Conservation (phyloP, 2,113 vertebrate genomes). For the Neofelis nebulosa region DNA sequence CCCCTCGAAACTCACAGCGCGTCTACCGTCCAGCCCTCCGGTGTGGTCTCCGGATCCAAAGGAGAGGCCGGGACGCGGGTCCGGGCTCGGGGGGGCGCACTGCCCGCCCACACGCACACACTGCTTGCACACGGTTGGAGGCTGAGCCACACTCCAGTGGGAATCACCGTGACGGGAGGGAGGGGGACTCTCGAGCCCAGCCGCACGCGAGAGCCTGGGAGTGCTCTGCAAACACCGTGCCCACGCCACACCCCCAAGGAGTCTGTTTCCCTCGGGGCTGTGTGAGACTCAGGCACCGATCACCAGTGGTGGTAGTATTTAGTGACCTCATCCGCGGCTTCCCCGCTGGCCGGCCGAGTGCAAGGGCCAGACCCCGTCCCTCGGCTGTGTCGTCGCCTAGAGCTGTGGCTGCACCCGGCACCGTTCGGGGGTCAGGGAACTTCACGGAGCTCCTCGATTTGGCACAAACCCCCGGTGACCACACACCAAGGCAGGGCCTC, state of each 20-base stretch:
- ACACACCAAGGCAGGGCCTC: background rate
- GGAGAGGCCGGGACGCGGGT: fast-evolving
- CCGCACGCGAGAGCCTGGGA: fast-evolving
- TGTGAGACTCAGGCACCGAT: fast-evolving
- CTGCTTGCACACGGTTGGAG: fast-evolving
- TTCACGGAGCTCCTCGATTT: background rate
- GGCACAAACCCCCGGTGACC: background rate
- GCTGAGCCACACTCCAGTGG: fast-evolving
- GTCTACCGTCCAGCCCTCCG: fast-evolving
- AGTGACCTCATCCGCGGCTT: fast-evolving
- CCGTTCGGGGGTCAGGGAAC: fast-evolving
- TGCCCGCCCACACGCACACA: fast-evolving
- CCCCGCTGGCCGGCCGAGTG: background rate
- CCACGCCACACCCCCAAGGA: background rate
- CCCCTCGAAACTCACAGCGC: background rate
- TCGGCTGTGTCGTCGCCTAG: fast-evolving
- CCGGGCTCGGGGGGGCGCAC: fast-evolving
- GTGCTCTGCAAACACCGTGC: too few species aligned
- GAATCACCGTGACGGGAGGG: fast-evolving
- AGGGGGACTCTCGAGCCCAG: too few species aligned
- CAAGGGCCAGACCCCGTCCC: background rate
- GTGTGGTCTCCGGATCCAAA: background rate
- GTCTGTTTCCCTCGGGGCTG: fast-evolving
- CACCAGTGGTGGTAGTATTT: background rate
- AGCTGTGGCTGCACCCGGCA: fast-evolving